A percentile compares a stretch with the other conserved stretches of the same genome.
Conservation (phyloP, 2,797 vertebrate genomes). For the Spondyliosoma cantharus region DNA sequence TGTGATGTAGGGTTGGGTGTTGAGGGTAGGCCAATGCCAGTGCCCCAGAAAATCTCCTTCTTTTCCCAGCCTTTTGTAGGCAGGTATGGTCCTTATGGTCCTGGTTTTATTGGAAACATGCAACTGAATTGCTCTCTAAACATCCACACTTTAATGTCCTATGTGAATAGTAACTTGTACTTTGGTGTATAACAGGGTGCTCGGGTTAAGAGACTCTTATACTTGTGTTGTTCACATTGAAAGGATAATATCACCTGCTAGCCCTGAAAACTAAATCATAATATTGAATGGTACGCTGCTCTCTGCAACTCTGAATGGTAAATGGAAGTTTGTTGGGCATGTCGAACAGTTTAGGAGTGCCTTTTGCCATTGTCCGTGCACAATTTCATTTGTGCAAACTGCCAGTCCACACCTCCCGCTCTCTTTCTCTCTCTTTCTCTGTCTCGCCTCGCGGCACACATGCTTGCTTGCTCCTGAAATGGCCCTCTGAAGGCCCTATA, state of each 20-base stretch:
- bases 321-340: constrained; percentile 63
- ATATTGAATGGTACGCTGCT: constrained; percentile 31
- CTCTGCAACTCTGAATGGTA: constrained; percentile 27
- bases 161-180: constrained; percentile 7
- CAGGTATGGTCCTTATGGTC: too few relatives aligned
- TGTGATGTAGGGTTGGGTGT: too few relatives aligned
- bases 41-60: too few relatives aligned
- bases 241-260: constrained; percentile 37
- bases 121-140: background rate
- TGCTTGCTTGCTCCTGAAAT: constrained; percentile 59
- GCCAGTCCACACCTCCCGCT: constrained; percentile 16
- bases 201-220: constrained; percentile 53
- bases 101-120: too few relatives aligned
- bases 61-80: too few relatives aligned
- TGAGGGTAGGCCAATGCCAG: too few relatives aligned
- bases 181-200: constrained; percentile 28
- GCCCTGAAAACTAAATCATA: constrained; percentile 53
- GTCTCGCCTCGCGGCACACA: constrained; percentile 27
- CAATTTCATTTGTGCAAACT: constrained; percentile 52
- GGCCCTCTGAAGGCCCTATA: constrained; percentile 56
- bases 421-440: background rate
- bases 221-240: constrained; percentile 46
- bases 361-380: constrained; percentile 47
- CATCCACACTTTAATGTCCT: constrained; percentile 9
- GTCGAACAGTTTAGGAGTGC: constrained; percentile 46